A percentile compares a stretch with the other conserved stretches of the same genome.
Evolutionary conservation across 1,140 invertebrate genomes (phyloP).

Genomic region (Drosophila pseudoobscura): DNA sequence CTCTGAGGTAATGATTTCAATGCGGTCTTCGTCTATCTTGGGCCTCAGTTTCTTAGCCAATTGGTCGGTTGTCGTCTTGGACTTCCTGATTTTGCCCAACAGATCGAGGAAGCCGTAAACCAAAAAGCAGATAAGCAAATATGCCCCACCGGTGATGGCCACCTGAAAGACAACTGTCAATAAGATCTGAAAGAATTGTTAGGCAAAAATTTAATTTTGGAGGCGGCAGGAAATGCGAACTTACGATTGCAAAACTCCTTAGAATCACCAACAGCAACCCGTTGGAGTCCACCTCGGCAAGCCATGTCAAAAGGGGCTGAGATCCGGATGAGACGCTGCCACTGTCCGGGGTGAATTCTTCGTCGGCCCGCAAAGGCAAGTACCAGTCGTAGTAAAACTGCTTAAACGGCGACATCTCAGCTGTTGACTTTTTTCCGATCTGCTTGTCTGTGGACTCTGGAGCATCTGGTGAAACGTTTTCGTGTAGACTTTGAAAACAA

Average conservation of each 20-base stretch:
- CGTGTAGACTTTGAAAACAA: slow-evolving; percentile 53
- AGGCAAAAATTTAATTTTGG: slow-evolving; percentile 13
- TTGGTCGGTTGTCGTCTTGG: neutral
- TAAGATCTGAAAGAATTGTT: slow-evolving; percentile 55
- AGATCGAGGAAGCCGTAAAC: slow-evolving; percentile 47
- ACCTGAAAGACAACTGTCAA: slow-evolving; percentile 67
- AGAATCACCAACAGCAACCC: slow-evolving; percentile 30
- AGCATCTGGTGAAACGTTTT: neutral
- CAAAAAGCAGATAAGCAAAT: slow-evolving; percentile 32
- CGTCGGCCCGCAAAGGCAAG: slow-evolving; percentile 35
- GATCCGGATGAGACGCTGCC: slow-evolving; percentile 11
- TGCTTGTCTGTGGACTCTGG: neutral
- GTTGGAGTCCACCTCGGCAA: neutral
- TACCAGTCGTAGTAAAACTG: slow-evolving; percentile 64
- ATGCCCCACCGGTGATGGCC: slow-evolving; percentile 25
- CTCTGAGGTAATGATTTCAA: slow-evolving; percentile 41
- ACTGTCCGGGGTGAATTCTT: neutral
- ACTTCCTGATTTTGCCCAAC: slow-evolving; percentile 1
- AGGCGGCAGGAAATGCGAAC: slow-evolving; percentile 15
- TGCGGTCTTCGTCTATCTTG: neutral
- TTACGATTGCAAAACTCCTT: slow-evolving; percentile 43
- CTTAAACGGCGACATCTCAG: slow-evolving; percentile 29
- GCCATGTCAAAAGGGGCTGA: neutral
- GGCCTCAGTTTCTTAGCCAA: slow-evolving; percentile 31
- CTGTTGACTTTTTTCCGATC: slow-evolving; percentile 29